Evolutionary conservation across 2,113 vertebrate species (phyloP).

Genomic region (Symphodus melops): DNA sequence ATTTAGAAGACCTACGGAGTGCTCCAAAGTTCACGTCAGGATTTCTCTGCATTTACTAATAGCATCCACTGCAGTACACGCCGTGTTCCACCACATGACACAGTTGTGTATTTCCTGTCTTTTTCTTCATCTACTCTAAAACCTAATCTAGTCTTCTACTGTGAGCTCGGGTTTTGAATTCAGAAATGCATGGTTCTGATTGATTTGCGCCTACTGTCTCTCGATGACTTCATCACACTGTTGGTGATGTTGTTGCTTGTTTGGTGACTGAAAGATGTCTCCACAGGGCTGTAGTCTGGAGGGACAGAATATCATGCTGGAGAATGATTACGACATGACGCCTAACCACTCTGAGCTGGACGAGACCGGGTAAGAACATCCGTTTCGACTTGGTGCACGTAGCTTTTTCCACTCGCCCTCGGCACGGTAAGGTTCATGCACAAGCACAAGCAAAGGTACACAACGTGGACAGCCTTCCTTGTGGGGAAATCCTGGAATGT

Average conservation of each 20-base stretch:
- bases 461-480: too few relatives aligned
- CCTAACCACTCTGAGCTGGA: constrained; percentile 86
- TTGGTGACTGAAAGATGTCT: constrained; percentile 22
- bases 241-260: constrained; percentile 4
- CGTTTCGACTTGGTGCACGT: background rate
- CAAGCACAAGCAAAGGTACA: too few relatives aligned
- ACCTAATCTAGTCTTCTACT: constrained; percentile 42
- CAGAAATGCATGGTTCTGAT: constrained; percentile 74
- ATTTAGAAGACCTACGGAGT: constrained; percentile 2
- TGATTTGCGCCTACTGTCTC: constrained; percentile 21
- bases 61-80: constrained; percentile 46
- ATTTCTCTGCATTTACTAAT: constrained; percentile 67
- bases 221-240: background rate
- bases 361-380: constrained; percentile 83
- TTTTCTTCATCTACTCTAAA: constrained; percentile 46
- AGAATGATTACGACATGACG: constrained; percentile 92
- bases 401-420: too few relatives aligned
- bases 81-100: constrained; percentile 13
- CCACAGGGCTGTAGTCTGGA: constrained; percentile 91
- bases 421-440: too few relatives aligned
- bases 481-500: too few relatives aligned
- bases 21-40: constrained; percentile 19
- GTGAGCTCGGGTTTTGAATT: constrained; percentile 20
- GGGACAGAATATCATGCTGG: constrained; percentile 88
- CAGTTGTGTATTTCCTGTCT: constrained; percentile 39